A percentile compares a stretch with the other conserved stretches of the same genome.
Conservation (phyloP, 2,888 invertebrate species). For the Formica aserva region DNA sequence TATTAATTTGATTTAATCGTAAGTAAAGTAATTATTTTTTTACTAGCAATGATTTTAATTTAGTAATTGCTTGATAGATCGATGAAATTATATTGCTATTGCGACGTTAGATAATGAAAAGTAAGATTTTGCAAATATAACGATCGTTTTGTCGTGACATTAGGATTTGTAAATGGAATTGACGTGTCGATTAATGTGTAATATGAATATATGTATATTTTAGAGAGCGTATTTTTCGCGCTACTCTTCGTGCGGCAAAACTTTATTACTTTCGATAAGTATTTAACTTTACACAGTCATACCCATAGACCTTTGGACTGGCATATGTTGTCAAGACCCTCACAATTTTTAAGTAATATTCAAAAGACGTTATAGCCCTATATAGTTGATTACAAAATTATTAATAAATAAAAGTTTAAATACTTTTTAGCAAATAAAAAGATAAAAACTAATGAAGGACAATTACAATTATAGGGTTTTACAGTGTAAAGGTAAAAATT, state of each 20-base stretch:
- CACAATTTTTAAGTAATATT: background rate
- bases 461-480: background rate
- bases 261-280: background rate
- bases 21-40: background rate
- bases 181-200: slow-evolving; percentile 36
- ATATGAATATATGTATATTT: slow-evolving; percentile 38
- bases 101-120: background rate
- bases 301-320: background rate
- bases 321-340: background rate
- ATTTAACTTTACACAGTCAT: background rate
- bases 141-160: background rate
- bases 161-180: slow-evolving; percentile 43
- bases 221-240: slow-evolving; percentile 33
- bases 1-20: background rate
- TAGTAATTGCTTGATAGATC: background rate
- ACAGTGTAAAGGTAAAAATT: background rate
- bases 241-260: background rate
- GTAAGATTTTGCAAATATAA: background rate
- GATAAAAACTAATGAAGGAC: background rate
- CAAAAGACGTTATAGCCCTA: background rate
- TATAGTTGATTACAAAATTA: background rate
- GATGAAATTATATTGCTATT: slow-evolving; percentile 25
- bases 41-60: slow-evolving; percentile 25
- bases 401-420: background rate
- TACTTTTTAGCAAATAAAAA: background rate